Percentiles rank a stretch among this genome's conserved stretches.
Evolutionary conservation across 2,113 vertebrate species (phyloP).

Genomic region (Tauraco erythrolophus): DNA sequence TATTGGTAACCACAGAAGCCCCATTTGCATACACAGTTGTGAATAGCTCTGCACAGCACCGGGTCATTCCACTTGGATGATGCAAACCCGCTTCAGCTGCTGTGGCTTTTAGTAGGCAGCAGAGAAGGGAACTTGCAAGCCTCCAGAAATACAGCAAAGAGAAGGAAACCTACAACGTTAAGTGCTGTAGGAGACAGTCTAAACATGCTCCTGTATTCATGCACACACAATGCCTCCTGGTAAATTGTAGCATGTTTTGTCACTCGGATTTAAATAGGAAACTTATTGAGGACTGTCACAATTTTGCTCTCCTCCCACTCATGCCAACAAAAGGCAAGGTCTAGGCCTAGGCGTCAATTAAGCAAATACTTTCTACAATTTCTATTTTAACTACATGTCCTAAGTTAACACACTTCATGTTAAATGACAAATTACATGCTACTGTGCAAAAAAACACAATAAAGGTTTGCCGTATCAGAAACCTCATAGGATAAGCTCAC

Average conservation of each 20-base stretch:
- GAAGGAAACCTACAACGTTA: background rate
- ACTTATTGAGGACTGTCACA: fast-evolving
- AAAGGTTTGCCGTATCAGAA: background rate
- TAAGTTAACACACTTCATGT: background rate
- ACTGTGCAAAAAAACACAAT: background rate
- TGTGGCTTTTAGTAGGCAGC: background rate
- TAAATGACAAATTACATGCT: background rate
- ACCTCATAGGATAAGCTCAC: background rate
- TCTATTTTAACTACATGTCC: background rate
- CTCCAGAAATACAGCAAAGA: background rate
- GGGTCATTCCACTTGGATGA: background rate
- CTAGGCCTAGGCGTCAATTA: background rate
- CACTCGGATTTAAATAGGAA: background rate
- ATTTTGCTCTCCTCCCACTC: background rate
- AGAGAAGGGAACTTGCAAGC: background rate
- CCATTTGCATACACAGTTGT: fast-evolving
- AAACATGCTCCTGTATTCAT: background rate
- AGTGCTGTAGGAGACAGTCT: background rate
- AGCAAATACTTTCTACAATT: background rate
- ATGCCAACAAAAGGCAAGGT: background rate
- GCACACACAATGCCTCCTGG: background rate
- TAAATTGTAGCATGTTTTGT: background rate
- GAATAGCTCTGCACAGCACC: background rate
- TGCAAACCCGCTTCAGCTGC: fast-evolving
- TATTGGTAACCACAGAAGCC: background rate